These are phyloP conservation scores for Tapera naevia DNA, from an alignment of 2,797 vertebrate species.

Conservation along the genomic window DNA sequence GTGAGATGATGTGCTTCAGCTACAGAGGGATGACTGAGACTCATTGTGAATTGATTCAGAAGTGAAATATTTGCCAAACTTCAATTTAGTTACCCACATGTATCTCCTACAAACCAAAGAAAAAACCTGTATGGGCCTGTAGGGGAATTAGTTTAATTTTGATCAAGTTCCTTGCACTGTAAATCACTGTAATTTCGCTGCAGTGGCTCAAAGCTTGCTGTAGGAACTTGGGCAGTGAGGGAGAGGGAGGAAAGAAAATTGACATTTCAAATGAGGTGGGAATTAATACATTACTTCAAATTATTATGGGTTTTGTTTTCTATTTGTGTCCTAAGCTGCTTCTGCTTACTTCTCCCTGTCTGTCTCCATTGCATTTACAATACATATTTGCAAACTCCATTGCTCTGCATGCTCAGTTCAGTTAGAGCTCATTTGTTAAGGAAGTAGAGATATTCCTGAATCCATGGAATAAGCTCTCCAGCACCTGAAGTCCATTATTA, in stretches of 20 bases:
- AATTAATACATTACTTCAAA: not conserved
- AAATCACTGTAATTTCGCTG: not conserved
- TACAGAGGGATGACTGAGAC: not conserved
- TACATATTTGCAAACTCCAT: not conserved
- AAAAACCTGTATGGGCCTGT: not conserved
- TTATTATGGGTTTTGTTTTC: not conserved
- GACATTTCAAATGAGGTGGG: not conserved
- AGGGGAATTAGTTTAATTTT: not conserved
- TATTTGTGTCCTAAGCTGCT: not conserved
- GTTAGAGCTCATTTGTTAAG: not conserved
- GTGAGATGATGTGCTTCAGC: not conserved
- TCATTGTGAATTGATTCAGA: conserved; percentile 35
- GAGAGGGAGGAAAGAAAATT: not conserved
- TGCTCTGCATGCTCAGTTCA: not conserved
- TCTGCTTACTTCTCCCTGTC: not conserved
- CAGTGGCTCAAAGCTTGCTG: not conserved
- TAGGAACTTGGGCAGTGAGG: not conserved
- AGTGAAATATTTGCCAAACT: not conserved
- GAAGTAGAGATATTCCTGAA: not conserved
- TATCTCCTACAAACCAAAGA: not conserved
- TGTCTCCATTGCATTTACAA: not conserved
- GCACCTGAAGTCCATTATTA: not conserved
- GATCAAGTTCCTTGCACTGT: not conserved
- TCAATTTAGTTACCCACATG: not conserved
- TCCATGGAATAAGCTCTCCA: not conserved